Base-by-base conservation (phyloP, 2,888 invertebrate species). In the Macropis europaea region DNA sequence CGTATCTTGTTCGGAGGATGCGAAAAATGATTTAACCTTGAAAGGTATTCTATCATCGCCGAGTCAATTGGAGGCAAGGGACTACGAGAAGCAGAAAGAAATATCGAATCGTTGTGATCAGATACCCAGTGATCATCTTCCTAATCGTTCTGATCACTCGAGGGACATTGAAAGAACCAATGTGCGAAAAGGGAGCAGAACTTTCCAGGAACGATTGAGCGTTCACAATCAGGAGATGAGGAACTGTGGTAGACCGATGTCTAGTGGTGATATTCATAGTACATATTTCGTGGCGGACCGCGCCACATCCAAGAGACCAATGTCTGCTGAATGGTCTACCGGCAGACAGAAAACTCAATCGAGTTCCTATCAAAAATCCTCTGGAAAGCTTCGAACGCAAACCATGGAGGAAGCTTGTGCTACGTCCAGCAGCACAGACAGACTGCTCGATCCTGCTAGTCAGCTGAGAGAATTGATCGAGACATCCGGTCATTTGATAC, bases 1-100 rank as follows among this genome's bases (percentile, higher is more conserved):
- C 0, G 94, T 95, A 1, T 93, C 94, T n/a, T 95, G 95, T 83
- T 94, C 95, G 0, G 94, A 95, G 79, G 95, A 95, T 87, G 93
- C 93, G 2, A 93, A 93, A 77, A 93, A 92, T 81, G 91, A 93
- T 66, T 62, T 86, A 0, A 86, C 84, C 0, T 59, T 85, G 5
- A 85, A 84, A 19, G 81, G 82, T 13, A 85, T 86, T 11, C 68
- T 88, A 22, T 74, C 84, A 0, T 80, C 81, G 0, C 80, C 86
- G 6, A 81, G 68, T 15, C 77, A 75, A 34, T 6, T 64, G 15
- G 80, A 84, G 4, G 32, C 61, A 13, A 68, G 63, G 7, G 83
- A 84, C 24, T 47, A 53, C 24, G 85, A 83, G 17, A 77, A 70
- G 30, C 13, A 53, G 2, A 79, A 77, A 15, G 83, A 84, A 5